These are phyloP conservation scores for Pristionchus fissidentatus DNA, from an alignment of 2,888 invertebrate species.

Conservation along the genomic window DNA sequence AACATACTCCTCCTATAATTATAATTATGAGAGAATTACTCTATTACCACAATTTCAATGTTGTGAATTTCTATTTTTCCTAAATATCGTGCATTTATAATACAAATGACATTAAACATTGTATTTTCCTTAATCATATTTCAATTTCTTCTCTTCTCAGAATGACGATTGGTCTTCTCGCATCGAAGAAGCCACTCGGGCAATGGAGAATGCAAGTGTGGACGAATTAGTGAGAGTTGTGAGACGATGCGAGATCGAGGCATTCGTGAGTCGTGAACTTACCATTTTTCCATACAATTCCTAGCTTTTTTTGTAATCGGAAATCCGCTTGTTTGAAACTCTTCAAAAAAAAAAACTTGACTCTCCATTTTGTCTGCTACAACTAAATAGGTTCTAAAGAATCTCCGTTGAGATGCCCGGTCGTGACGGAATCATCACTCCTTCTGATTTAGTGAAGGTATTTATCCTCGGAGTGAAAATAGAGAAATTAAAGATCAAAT, in stretches of 20 bases:
- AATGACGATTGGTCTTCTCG: constrained; percentile 10
- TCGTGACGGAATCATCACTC: constrained; percentile 37
- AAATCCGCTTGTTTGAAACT: background rate
- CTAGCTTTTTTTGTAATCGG: too few relatives aligned
- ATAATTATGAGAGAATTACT: too few relatives aligned
- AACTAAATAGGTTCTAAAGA: background rate
- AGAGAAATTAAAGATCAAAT: constrained; percentile 29
- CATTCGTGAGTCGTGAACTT: constrained; percentile 10
- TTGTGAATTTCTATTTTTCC: too few relatives aligned
- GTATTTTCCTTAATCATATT: too few relatives aligned
- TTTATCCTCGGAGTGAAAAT: background rate
- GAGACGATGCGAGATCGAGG: constrained; percentile 29
- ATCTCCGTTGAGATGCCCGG: constrained; percentile 23
- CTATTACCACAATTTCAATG: too few relatives aligned
- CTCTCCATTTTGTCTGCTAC: background rate
- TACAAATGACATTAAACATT: too few relatives aligned
- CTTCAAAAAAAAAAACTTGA: background rate
- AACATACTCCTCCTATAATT: background rate
- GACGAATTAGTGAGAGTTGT: constrained; percentile 33
- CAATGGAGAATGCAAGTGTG: constrained; percentile 29
- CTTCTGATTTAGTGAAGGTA: constrained; percentile 33
- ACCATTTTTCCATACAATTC: background rate
- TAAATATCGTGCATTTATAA: too few relatives aligned
- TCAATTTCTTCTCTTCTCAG: background rate
- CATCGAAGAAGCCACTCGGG: constrained; percentile 27